Evolutionary conservation across 2,113 vertebrate species (phyloP).

Genomic region (Colistium nudipinnis): DNA sequence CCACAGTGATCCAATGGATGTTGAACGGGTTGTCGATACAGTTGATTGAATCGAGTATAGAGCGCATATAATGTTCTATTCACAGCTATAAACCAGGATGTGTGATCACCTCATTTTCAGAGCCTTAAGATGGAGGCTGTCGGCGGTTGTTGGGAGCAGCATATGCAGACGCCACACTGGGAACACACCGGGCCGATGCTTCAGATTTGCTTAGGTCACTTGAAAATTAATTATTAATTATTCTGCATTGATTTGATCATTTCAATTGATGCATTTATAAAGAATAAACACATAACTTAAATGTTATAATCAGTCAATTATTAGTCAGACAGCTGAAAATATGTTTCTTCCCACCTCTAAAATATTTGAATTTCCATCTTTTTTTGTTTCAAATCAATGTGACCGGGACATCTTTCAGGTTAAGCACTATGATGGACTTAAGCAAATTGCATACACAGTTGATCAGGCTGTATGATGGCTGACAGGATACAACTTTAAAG

Average conservation of each 20-base stretch:
- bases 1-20: slow-evolving; percentile 24
- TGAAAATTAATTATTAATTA: not conserved
- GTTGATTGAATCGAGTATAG: slow-evolving; percentile 25
- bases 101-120: not conserved
- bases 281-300: too few species aligned
- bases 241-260: too few species aligned
- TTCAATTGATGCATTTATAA: too few species aligned
- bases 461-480: not conserved
- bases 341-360: too few species aligned
- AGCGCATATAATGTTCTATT: slow-evolving; percentile 26
- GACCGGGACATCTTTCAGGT: too few species aligned
- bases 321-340: too few species aligned
- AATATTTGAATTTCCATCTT: not conserved
- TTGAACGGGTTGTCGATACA: slow-evolving; percentile 39
- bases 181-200: not conserved
- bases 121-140: slow-evolving; percentile 5
- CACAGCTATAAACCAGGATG: slow-evolving; percentile 2
- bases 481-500: too few species aligned
- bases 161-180: not conserved
- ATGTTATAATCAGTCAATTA: too few species aligned
- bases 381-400: not conserved
- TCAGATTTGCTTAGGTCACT: not conserved
- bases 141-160: not conserved
- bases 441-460: too few species aligned
- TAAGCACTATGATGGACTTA: too few species aligned